Percentiles rank a stretch among this genome's conserved stretches.
phyloP scores from a whole-genome alignment of 2,888 invertebrate genomes.

The Drosophila rellima region DNA sequence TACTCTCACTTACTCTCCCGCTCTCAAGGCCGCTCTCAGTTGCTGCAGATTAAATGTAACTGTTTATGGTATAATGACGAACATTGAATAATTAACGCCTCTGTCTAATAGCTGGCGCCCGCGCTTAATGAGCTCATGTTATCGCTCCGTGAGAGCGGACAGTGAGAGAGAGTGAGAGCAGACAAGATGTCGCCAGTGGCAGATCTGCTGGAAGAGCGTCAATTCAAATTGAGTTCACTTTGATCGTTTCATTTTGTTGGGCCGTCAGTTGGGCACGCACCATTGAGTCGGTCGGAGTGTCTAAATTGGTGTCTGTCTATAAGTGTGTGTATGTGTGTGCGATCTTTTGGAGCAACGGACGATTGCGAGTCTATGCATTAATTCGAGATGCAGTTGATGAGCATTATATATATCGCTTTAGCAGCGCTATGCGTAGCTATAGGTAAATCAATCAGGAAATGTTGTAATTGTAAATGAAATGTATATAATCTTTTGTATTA shows the following conservation, averaged over 20 bases:
- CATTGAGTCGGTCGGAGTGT: constrained; percentile 66
- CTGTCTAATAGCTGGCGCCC: constrained; percentile 28
- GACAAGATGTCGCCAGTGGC: constrained; percentile 59
- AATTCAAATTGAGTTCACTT: constrained; percentile 15
- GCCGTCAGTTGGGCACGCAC: constrained; percentile 63
- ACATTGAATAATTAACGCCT: constrained; percentile 56
- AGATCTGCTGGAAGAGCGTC: constrained; percentile 12
- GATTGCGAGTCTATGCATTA: constrained; percentile 29
- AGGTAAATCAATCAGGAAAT: constrained; percentile 20
- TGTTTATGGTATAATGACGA: constrained; percentile 22
- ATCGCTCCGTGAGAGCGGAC: constrained; percentile 23
- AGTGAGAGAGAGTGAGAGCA: constrained; percentile 27
- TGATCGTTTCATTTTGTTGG: constrained; percentile 7
- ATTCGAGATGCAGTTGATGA: constrained; percentile 22
- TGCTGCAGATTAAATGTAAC: constrained; percentile 12
- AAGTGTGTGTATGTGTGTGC: background rate
- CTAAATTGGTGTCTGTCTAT: constrained; percentile 20
- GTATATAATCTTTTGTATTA: constrained; percentile 4
- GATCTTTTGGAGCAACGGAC: constrained; percentile 43
- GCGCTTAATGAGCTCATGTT: constrained; percentile 20
- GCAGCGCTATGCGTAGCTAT: constrained; percentile 22
- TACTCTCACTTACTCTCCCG: background rate
- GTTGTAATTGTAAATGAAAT: background rate
- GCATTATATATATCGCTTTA: background rate
- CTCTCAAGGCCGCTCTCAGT: background rate